These are phyloP conservation scores for Apodemus sylvaticus DNA, from an alignment of 2,113 vertebrate genomes.

Conservation along the genomic window DNA sequence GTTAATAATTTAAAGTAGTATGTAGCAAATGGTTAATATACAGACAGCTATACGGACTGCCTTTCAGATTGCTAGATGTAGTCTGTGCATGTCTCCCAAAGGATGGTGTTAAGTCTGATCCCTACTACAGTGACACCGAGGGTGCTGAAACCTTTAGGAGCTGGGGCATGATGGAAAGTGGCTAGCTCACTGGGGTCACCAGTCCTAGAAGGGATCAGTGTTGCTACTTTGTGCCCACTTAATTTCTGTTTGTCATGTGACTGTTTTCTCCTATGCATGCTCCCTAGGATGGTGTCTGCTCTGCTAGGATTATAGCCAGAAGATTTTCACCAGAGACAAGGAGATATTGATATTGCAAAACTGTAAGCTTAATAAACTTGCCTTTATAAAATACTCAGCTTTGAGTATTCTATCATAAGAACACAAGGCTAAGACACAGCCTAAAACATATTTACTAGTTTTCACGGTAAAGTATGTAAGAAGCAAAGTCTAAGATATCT, in stretches of 20 bases:
- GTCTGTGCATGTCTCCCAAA: background rate
- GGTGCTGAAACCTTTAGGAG: background rate
- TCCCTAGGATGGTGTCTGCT: background rate
- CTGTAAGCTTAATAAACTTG: background rate
- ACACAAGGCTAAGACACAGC: background rate
- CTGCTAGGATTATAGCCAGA: background rate
- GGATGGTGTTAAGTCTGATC: background rate
- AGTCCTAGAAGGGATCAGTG: background rate
- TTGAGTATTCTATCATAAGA: background rate
- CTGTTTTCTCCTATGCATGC: background rate
- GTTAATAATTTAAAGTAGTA: slow-evolving; percentile 49
- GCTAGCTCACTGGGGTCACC: background rate
- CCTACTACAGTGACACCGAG: background rate
- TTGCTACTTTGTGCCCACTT: background rate
- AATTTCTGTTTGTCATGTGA: background rate
- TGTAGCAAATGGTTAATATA: background rate
- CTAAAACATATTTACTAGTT: slow-evolving; percentile 25
- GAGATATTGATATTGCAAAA: background rate
- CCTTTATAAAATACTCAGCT: background rate
- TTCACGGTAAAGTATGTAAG: background rate
- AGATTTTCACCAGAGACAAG: background rate
- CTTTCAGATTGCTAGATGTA: background rate
- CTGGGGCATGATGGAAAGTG: background rate
- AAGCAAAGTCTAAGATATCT: slow-evolving; percentile 27
- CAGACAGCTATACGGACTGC: background rate